phyloP scores from a whole-genome alignment of 2,797 vertebrate species.

The Sebastes trivittatus region DNA sequence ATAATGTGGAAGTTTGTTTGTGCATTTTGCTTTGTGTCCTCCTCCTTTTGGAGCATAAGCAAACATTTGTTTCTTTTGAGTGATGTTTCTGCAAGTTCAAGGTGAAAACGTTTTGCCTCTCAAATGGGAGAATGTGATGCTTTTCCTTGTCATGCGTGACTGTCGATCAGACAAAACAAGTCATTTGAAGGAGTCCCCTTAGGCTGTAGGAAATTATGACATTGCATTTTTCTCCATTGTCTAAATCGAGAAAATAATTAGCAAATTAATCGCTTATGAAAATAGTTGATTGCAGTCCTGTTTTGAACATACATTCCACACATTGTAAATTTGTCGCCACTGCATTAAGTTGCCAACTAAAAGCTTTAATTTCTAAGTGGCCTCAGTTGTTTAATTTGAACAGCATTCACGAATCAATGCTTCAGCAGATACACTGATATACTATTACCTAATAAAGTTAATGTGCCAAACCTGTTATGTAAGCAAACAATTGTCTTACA shows the following conservation, averaged over 20 bases:
- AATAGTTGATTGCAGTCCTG: not conserved
- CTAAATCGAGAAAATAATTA: not conserved
- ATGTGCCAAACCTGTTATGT: not conserved
- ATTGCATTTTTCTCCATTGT: not conserved
- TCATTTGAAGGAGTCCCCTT: not conserved
- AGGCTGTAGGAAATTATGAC: not conserved
- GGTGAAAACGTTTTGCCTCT: not conserved
- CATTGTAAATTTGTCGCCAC: not conserved
- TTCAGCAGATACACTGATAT: not conserved
- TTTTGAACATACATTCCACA: not conserved
- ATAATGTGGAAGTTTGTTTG: not conserved
- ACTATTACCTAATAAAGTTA: not conserved
- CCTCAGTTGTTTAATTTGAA: constrained; percentile 5
- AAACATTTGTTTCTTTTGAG: not conserved
- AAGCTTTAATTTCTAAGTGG: not conserved
- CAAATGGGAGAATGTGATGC: not conserved
- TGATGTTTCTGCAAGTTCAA: not conserved
- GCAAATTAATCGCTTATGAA: not conserved
- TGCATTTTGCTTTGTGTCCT: not conserved
- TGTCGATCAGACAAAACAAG: not conserved
- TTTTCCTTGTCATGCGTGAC: not conserved
- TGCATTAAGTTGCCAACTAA: not conserved
- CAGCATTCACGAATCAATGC: not conserved
- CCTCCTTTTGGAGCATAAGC: not conserved
- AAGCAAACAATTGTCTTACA: not conserved